These are phyloP conservation scores for Passer montanus DNA, from an alignment of 2,113 vertebrate species.

Conservation along the genomic window DNA sequence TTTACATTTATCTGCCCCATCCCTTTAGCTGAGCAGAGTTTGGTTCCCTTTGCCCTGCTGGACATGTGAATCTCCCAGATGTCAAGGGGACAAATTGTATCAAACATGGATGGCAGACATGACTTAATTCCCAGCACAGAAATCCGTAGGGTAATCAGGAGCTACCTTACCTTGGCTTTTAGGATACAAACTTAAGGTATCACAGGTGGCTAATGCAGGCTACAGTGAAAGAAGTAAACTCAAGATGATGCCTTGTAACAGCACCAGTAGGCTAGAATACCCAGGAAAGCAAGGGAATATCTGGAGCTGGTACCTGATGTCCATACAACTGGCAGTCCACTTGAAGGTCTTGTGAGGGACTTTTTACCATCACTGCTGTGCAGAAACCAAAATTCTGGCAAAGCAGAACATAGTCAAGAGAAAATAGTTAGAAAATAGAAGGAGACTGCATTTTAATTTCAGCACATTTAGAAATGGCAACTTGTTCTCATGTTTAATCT, in stretches of 20 bases:
- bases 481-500: background rate
- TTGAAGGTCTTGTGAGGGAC: background rate
- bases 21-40: background rate
- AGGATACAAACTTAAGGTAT: background rate
- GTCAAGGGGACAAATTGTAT: background rate
- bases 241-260: background rate
- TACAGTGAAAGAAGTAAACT: background rate
- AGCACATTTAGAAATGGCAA: background rate
- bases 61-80: background rate
- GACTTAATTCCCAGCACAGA: background rate
- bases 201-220: background rate
- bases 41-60: background rate
- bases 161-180: background rate
- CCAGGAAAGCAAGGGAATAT: background rate
- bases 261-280: background rate
- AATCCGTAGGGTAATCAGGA: background rate
- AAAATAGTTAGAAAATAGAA: background rate
- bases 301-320: slow-evolving; percentile 63
- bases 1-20: background rate
- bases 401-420: background rate
- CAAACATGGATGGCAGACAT: background rate
- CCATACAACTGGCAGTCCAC: slow-evolving; percentile 66
- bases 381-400: slow-evolving; percentile 79
- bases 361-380: background rate
- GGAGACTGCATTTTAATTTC: background rate